A percentile compares a stretch with the other conserved stretches of the same genome.
phyloP scores from a whole-genome alignment of 1,140 invertebrate genomes.

The Meteorus sp. region DNA sequence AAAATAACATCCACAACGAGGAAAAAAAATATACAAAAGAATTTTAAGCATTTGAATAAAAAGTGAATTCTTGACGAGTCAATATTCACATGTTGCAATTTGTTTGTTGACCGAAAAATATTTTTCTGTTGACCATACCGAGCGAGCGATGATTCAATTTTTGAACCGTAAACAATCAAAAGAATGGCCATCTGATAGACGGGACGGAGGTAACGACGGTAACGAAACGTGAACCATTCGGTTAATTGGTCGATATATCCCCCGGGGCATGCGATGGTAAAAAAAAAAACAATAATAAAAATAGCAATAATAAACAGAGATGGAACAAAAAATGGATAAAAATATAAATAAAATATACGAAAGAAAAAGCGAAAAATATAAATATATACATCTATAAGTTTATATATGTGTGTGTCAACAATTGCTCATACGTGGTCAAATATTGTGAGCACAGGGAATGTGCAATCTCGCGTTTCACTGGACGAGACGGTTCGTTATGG shows the following conservation, averaged over 20 bases:
- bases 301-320: too few relatives aligned
- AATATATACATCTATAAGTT: neutral
- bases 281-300: constrained; percentile 14
- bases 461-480: neutral
- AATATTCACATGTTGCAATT: neutral
- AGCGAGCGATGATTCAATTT: constrained; percentile 27
- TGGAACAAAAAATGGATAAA: neutral
- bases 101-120: constrained; percentile 14
- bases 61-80: neutral
- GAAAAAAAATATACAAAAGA: constrained; percentile 6
- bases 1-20: too few relatives aligned
- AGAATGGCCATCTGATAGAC: constrained; percentile 26
- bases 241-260: constrained; percentile 31
- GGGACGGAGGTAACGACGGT: too few relatives aligned
- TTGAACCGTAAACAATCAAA: constrained; percentile 29
- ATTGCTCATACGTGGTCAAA: constrained; percentile 4
- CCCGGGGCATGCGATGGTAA: constrained; percentile 12
- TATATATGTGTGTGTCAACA: neutral
- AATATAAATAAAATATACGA: neutral
- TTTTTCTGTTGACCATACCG: constrained; percentile 2
- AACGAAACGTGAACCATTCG: constrained; percentile 27
- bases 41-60: neutral
- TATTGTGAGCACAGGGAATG: neutral
- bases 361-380: constrained; percentile 13
- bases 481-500: neutral